These are phyloP conservation scores for Phaethon lepturus DNA, from an alignment of 2,113 vertebrate species.

Conservation along the genomic window DNA sequence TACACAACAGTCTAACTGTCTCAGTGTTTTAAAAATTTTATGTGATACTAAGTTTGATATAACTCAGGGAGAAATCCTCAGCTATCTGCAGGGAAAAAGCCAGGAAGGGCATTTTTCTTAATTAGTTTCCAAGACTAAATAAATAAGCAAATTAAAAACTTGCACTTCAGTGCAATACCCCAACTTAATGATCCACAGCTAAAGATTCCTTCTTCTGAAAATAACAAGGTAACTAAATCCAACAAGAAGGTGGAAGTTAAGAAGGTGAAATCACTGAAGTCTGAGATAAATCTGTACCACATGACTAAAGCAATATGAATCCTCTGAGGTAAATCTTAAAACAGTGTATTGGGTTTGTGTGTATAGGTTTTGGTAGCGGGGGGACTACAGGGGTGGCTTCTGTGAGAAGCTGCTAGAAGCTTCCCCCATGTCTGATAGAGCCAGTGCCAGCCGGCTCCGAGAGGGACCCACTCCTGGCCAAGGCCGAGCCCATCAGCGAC, in stretches of 20 bases:
- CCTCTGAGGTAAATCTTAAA: not conserved
- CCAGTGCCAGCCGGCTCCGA: too few species aligned
- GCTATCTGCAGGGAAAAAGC: not conserved
- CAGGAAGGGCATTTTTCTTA: not conserved
- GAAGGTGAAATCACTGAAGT: not conserved
- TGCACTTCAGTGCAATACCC: not conserved
- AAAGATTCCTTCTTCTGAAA: not conserved
- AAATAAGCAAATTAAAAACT: not conserved
- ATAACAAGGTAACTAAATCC: not conserved
- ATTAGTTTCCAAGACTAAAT: not conserved
- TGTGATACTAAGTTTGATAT: rapidly evolving
- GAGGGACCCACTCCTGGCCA: too few species aligned
- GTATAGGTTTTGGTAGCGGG: too few species aligned
- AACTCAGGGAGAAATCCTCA: not conserved
- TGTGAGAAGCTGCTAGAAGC: too few species aligned
- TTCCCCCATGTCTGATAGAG: too few species aligned
- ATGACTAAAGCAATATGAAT: not conserved
- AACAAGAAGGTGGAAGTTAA: not conserved
- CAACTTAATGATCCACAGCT: not conserved
- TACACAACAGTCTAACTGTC: not conserved
- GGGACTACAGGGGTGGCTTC: too few species aligned
- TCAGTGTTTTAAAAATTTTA: not conserved
- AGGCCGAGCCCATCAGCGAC: too few species aligned
- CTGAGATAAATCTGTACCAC: not conserved
- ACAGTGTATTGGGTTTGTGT: not conserved